Percentiles rank a stretch among this genome's conserved stretches.
These are phyloP conservation scores for Acanthaster planci DNA, from an alignment of 35 echinoderm and acorn worm species.

Conservation along the genomic window DNA sequence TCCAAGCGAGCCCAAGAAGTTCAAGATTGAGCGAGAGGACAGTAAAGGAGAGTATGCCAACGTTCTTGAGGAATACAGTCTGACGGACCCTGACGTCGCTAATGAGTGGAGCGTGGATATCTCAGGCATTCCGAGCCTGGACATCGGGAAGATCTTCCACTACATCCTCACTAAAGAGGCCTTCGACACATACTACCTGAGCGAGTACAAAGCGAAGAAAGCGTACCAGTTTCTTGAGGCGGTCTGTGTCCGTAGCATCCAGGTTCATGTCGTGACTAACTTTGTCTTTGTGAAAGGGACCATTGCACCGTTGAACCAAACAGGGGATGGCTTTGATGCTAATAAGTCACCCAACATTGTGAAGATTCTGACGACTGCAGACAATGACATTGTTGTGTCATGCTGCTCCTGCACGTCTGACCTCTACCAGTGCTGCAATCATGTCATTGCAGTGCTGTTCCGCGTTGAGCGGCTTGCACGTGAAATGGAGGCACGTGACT, in stretches of 20 bases:
- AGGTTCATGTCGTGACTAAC: neutral
- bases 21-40: constrained; percentile 2
- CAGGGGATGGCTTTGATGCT: neutral
- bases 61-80: neutral
- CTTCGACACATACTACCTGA: constrained; percentile 1
- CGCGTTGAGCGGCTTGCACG: neutral
- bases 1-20: constrained; percentile 7
- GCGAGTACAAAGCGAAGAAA: constrained; percentile 13
- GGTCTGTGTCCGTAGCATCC: constrained; percentile 1
- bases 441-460: neutral
- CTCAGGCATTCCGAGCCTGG: neutral
- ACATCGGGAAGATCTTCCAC: constrained; percentile 16
- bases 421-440: constrained; percentile 11
- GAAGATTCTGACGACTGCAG: constrained; percentile 10
- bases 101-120: constrained; percentile 13
- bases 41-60: neutral
- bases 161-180: constrained; percentile 18
- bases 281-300: constrained; percentile 6
- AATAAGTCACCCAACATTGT: neutral
- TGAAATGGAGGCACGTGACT: neutral
- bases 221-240: constrained; percentile 7
- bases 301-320: neutral
- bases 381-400: neutral
- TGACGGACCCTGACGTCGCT: constrained; percentile 4
- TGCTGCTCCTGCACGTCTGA: constrained; percentile 2